Base-by-base conservation (phyloP, 2,113 vertebrate genomes). In the Nymphicus hollandicus region DNA sequence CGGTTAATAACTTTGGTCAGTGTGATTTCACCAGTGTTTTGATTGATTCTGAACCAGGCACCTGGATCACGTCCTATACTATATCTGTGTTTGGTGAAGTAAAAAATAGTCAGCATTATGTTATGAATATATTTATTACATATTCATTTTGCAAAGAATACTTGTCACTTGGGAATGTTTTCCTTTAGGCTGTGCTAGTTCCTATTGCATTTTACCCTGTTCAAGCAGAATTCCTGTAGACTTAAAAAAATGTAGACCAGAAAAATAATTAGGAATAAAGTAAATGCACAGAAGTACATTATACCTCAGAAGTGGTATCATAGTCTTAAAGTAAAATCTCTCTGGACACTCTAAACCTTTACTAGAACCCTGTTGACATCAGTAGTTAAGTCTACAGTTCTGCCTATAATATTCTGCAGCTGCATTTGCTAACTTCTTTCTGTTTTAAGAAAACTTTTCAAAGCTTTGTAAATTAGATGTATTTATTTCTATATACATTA, bases 41-140 rank as follows among this genome's bases (percentile, higher is more conserved):
- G 97, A 92, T 99, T 98, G 66, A 99, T 97, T 83, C 96, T 98
- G 89, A 99, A 95, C 98, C 98, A 99, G 95, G 97, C 99, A 80
- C 96, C 98, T 91, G 98, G 98, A 94, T 99, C 99, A 86, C 96
- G 97, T 92, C 98, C 98, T 97, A 99, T 98, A 31, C 97, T 97
- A 88, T 99, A 99, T 80, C 99, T 99, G 94, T 95, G 93, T 97
- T 97, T 78, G 81, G 79, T 87, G 76, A 96, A 96, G 60, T 49
- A 84, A 91, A 64, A 64, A 96, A 87, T 81, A 69, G 6, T 79
- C 39, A 76, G 64, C 3, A 2, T 93, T 92, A 81, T 23, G 5
- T 63, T 70, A 46, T 8, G 37, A 90, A 83, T 50, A 25, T 25
- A 58, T 33, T 5, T 27, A n/a, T 69, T 86, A n/a, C 2, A 6